Base-by-base conservation (phyloP, 2,797 vertebrate genomes). In the Babyrousa celebensis region DNA sequence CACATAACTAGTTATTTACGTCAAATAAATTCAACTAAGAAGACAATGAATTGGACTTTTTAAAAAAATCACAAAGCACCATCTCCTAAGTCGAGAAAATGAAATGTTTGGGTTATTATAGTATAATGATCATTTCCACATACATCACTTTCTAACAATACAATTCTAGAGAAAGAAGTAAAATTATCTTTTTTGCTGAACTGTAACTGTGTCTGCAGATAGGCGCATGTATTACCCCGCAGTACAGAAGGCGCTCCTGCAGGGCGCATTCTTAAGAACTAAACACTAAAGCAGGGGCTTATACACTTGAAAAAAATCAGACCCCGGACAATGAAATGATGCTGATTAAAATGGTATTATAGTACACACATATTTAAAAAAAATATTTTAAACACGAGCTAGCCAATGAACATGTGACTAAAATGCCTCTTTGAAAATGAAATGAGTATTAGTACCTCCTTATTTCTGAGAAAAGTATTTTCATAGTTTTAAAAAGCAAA, bases 351-450 rank as follows among this genome's bases (percentile, higher is more conserved):
- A 62, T 72, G 21, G 43, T 48, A 48, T 52, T 84, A 77, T 20
- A 29, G 36, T 52, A 12, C 29, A 6, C 32, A 32, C 27, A 54
- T 27, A 58, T 25, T 27, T 91, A 15, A 94, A 8, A 91, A 20
- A 68, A 60, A 11, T 18, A 54, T 82, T 72, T 54, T 23, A 90
- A 85, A 79, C 48, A 70, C 40, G 7, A n/a, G 56, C 32, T 56
- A 43, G 16, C 14, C 9, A 87, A 92, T 27, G 94, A 96, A 95
- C 9, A 87, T 0, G 91, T 27, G 94, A 96, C 94, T 75, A 40
- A 84, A 97, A 89, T 6, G 88, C 10, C 5, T 87, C 79, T 89
- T n/a, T 60, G 21, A 95, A 90, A 95, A 78, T 88, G 36, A 48
- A 63, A 54, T 65, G 25, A 72, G 58, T n/a, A 23, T 85, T 56